Base-by-base conservation (phyloP, 2,113 vertebrate species). In the Fregetta grallaria region DNA sequence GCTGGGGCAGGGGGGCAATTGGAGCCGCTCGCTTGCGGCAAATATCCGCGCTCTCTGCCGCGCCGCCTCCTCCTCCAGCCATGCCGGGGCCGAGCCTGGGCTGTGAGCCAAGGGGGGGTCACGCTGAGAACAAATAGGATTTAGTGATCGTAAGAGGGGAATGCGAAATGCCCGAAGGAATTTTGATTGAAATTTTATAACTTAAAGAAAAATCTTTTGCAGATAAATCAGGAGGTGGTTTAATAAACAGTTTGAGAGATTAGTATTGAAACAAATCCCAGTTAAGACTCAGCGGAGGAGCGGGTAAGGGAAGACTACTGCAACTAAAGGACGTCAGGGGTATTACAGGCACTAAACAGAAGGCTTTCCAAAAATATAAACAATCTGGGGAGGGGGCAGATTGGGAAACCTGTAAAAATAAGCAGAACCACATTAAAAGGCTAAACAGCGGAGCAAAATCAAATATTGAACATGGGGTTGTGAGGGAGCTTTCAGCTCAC, bases 101-200 rank as follows among this genome's bases (percentile, higher is more conserved):
- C 94, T 61, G 38, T 4, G 6, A 93, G 88, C 91, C 94, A 95
- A 87, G 56, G 47, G 71, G 91, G 91, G 92, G 50, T 88, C 95
- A 91, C 1, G 1, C 62, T 1, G 15, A 88, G 94, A 91, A 74
- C 86, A 97, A 97, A 96, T 68, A 83, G 95, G 90, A 95, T 97
- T 97, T 97, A 97, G 84, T 22, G 84, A 66, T 94, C 9, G 49
- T 71, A 96, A 89, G 82, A 93, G 34, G 94, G 94, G 94, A 96
- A 96, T 92, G 96, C 23, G 0, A 91, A 97, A 91, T 81, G 73
- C 92, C 91, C 11, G 0, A 16, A 97, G 94, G 97, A 97, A 98
- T 97, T 98, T 97, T 97, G 96, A 97, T 97, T 97, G 97, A 97
- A 95, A 95, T 97, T 98, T 98, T 97, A 97, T 97, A 97, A 98